These are phyloP conservation scores for Pempheris klunzingeri DNA, from an alignment of 2,797 vertebrate species.

Conservation along the genomic window DNA sequence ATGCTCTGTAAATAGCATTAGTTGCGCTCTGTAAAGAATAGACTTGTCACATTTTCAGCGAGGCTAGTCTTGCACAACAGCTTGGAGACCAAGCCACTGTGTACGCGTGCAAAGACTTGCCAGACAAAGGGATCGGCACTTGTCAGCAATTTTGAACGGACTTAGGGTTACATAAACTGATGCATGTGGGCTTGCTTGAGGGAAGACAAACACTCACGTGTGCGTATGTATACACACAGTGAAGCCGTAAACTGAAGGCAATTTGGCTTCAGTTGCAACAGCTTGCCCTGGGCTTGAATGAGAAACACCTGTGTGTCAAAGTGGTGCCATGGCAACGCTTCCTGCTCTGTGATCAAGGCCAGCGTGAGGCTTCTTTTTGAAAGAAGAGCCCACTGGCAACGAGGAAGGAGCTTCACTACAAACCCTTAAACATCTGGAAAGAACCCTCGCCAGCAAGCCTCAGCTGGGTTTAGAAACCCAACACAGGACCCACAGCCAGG, in stretches of 20 bases:
- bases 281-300: slow-evolving; percentile 74
- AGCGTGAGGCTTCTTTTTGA: slow-evolving; percentile 55
- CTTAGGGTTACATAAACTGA: slow-evolving; percentile 66
- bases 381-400: slow-evolving; percentile 63
- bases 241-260: slow-evolving; percentile 64
- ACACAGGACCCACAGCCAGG: slow-evolving; percentile 12
- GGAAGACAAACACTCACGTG: slow-evolving; percentile 52
- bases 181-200: slow-evolving; percentile 60
- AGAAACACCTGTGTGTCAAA: slow-evolving; percentile 81
- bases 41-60: slow-evolving; percentile 83
- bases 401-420: slow-evolving; percentile 45
- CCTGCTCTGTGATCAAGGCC: slow-evolving; percentile 76
- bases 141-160: slow-evolving; percentile 79
- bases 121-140: slow-evolving; percentile 80
- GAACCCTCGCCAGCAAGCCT: slow-evolving; percentile 30
- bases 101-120: slow-evolving; percentile 68
- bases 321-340: slow-evolving; percentile 76
- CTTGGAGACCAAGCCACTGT: slow-evolving; percentile 77
- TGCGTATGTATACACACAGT: slow-evolving; percentile 33
- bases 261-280: slow-evolving; percentile 75
- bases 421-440: slow-evolving; percentile 71
- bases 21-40: slow-evolving; percentile 82
- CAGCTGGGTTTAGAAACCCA: slow-evolving; percentile 21
- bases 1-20: slow-evolving; percentile 84
- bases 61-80: slow-evolving; percentile 78